Evolutionary conservation across 2,113 vertebrate genomes (phyloP).

Genomic region (Leptosomus discolor): DNA sequence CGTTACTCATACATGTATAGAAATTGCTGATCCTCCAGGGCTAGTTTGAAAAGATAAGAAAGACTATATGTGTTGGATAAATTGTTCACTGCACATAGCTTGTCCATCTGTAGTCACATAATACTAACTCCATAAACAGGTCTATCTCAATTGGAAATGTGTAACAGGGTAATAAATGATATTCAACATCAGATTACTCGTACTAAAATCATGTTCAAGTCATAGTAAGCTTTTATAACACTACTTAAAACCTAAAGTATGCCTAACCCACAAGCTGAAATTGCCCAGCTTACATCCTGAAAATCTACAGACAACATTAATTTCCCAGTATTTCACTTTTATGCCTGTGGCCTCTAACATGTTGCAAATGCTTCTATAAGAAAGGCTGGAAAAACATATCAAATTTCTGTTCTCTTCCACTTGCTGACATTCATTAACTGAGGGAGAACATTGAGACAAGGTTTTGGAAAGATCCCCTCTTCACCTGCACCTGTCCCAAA

Average conservation of each 20-base stretch:
- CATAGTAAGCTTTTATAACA: slow-evolving; percentile 18
- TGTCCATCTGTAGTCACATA: not conserved
- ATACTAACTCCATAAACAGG: not conserved
- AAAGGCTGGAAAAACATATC: slow-evolving; percentile 54
- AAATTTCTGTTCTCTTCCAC: slow-evolving; percentile 35
- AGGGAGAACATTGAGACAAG: not conserved
- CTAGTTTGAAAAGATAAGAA: not conserved
- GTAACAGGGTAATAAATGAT: slow-evolving; percentile 28
- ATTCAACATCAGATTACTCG: not conserved
- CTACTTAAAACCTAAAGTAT: slow-evolving; percentile 41
- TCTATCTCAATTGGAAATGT: slow-evolving; percentile 6
- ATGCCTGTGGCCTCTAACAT: slow-evolving; percentile 20
- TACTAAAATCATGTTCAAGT: slow-evolving; percentile 18
- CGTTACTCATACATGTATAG: not conserved
- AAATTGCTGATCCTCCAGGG: not conserved
- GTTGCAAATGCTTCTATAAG: slow-evolving; percentile 47
- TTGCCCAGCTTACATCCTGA: slow-evolving; percentile 15
- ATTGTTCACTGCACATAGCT: not conserved
- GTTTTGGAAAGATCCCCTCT: slow-evolving; percentile 39
- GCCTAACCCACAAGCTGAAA: slow-evolving; percentile 17
- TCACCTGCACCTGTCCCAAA: not conserved
- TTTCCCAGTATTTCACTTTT: slow-evolving; percentile 30
- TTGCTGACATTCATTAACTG: slow-evolving; percentile 63
- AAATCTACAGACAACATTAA: slow-evolving; percentile 35
- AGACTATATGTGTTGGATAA: not conserved